Conservation (phyloP, 2,888 invertebrate species). For the Chirona hameri region DNA sequence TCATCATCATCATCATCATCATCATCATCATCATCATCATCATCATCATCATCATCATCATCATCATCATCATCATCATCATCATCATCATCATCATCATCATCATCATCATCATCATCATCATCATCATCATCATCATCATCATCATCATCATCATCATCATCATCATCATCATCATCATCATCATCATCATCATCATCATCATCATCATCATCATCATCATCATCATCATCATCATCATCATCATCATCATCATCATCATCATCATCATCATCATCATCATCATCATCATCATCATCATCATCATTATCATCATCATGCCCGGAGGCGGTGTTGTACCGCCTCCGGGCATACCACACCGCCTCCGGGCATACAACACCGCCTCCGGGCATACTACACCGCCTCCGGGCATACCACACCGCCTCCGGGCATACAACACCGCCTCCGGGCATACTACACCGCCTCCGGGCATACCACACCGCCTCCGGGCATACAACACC, state of each 20-base stretch:
- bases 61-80: slow-evolving; percentile 22
- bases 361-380: too few species aligned
- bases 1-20: slow-evolving; percentile 22
- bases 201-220: slow-evolving; percentile 22
- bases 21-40: slow-evolving; percentile 22
- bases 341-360: too few species aligned
- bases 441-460: too few species aligned
- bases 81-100: slow-evolving; percentile 22
- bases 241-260: slow-evolving; percentile 22
- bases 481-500: too few species aligned
- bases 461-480: too few species aligned
- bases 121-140: slow-evolving; percentile 22
- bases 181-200: slow-evolving; percentile 22
- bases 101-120: slow-evolving; percentile 22
- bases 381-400: too few species aligned
- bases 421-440: too few species aligned
- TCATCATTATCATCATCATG: too few species aligned
- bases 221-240: slow-evolving; percentile 22
- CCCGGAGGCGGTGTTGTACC: too few species aligned
- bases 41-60: slow-evolving; percentile 22
- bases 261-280: slow-evolving; percentile 22
- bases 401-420: too few species aligned
- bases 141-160: too few species aligned
- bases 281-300: slow-evolving; percentile 22
- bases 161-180: slow-evolving; percentile 22